Conservation (phyloP, 2,113 vertebrate genomes). For the Brienomyrus brachyistius region DNA sequence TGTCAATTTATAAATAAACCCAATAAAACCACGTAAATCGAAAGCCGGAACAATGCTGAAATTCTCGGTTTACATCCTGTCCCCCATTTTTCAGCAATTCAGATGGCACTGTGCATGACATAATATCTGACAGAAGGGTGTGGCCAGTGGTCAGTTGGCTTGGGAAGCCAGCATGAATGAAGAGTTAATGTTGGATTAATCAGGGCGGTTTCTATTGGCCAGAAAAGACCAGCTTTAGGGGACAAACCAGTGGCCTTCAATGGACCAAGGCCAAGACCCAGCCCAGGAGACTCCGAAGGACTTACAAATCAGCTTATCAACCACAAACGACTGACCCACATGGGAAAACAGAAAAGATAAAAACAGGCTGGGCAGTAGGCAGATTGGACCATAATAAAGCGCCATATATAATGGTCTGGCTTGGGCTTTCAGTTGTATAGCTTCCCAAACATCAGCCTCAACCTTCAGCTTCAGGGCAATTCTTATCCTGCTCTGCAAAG, state of each 20-base stretch:
- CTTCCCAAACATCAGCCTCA: not conserved
- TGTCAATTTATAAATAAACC: not conserved
- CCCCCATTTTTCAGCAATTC: not conserved
- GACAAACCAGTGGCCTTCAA: not conserved
- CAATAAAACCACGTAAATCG: not conserved
- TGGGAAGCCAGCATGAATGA: not conserved
- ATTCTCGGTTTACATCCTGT: not conserved
- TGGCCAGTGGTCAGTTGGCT: not conserved
- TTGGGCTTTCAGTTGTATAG: not conserved
- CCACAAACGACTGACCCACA: not conserved
- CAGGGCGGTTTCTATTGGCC: not conserved
- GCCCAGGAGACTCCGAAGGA: not conserved
- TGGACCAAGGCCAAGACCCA: not conserved
- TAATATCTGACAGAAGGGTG: not conserved
- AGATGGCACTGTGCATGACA: not conserved
- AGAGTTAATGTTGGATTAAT: not conserved
- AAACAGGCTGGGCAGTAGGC: not conserved
- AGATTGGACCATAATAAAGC: not conserved
- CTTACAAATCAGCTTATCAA: not conserved
- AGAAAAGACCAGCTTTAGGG: not conserved
- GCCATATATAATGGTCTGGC: not conserved
- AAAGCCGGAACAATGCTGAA: not conserved
- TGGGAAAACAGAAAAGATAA: not conserved
- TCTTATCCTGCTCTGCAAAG: not conserved
- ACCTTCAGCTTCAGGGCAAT: not conserved